phyloP scores from a whole-genome alignment of 2,797 vertebrate genomes.

The Rhincodon typus region DNA sequence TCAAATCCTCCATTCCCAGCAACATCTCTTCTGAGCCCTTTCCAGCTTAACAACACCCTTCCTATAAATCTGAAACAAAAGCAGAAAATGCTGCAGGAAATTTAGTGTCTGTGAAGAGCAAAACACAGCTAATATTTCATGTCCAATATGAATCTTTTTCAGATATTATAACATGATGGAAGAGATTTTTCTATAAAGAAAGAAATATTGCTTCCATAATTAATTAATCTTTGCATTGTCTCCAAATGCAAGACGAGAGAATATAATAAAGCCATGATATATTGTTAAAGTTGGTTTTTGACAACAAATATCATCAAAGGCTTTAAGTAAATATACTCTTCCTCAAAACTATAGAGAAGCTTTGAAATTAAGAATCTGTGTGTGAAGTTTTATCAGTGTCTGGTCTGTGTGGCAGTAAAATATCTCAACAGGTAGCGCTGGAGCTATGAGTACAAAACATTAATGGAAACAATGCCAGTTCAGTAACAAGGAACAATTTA shows the following conservation, averaged over 20 bases:
- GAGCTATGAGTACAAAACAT: background rate
- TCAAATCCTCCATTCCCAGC: too few relatives aligned
- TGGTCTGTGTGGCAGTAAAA: background rate
- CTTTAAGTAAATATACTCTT: background rate
- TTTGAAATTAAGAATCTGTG: background rate
- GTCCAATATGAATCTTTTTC: too few relatives aligned
- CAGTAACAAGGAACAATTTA: background rate
- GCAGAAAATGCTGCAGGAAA: too few relatives aligned
- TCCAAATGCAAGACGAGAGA: background rate
- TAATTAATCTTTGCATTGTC: background rate
- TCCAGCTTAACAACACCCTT: too few relatives aligned
- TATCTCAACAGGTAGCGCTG: background rate
- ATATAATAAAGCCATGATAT: background rate
- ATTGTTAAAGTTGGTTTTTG: background rate
- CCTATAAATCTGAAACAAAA: too few relatives aligned
- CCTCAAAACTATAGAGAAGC: background rate
- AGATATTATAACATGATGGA: too few relatives aligned
- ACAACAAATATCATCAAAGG: background rate
- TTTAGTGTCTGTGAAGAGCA: too few relatives aligned
- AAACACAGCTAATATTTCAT: too few relatives aligned
- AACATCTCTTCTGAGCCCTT: too few relatives aligned
- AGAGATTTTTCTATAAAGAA: background rate
- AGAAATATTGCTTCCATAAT: background rate
- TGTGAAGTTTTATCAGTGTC: background rate
- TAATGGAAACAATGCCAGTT: background rate